Evolutionary conservation across 2,888 invertebrate genomes (phyloP).

Genomic region (Leucophenga maculata): DNA sequence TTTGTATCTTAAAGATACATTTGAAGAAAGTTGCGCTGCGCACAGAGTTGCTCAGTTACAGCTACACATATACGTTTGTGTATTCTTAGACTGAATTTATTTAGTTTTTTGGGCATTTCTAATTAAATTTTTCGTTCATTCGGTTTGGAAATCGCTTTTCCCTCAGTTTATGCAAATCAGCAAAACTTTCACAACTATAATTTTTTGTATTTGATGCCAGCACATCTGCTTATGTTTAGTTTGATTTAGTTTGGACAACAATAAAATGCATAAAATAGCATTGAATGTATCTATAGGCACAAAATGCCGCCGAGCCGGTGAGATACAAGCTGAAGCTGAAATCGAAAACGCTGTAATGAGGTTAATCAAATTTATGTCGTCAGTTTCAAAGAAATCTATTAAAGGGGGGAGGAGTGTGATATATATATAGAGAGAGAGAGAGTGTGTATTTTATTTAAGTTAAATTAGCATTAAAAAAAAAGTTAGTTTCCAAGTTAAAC

Average conservation of each 20-base stretch:
- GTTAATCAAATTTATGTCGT: conserved; percentile 41
- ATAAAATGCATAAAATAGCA: neutral
- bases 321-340: neutral
- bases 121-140: neutral
- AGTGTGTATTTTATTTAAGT: conserved; percentile 14
- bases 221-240: too few relatives aligned
- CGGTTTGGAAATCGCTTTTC: conserved; percentile 4
- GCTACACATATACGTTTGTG: too few relatives aligned
- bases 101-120: conserved; percentile 13
- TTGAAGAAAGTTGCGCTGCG: neutral
- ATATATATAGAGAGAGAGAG: neutral
- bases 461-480: conserved; percentile 26
- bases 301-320: neutral
- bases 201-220: conserved; percentile 15
- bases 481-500: conserved; percentile 30
- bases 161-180: conserved; percentile 19
- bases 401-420: conserved; percentile 29
- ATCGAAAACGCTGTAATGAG: conserved; percentile 10
- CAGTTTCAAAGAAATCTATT: conserved; percentile 41
- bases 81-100: too few relatives aligned
- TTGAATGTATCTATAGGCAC: conserved; percentile 2
- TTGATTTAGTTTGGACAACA: neutral
- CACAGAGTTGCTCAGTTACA: neutral
- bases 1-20: neutral
- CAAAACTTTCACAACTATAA: conserved; percentile 57